Conservation (phyloP, 1,140 invertebrate species). For the Hycleus cichorii region DNA sequence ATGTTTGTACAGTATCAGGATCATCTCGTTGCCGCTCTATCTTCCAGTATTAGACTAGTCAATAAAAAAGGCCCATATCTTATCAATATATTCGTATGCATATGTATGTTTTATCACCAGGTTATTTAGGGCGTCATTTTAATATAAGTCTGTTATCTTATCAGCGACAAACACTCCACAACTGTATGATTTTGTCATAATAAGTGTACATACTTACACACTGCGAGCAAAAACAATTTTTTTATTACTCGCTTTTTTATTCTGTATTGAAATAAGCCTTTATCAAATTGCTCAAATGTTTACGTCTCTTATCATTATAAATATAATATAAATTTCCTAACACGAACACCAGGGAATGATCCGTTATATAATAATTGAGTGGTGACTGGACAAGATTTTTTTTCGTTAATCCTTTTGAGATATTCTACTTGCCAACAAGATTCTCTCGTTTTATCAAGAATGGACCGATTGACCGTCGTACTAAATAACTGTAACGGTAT, state of each 20-base stretch:
- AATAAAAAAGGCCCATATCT: constrained; percentile 9
- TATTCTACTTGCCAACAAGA: too few species aligned
- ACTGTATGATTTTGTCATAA: constrained; percentile 10
- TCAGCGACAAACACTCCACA: constrained; percentile 9
- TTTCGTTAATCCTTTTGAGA: too few species aligned
- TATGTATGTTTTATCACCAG: constrained; percentile 8
- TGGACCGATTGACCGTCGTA: constrained; percentile 10
- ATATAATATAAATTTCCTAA: constrained; percentile 12
- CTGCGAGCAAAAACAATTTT: constrained; percentile 4
- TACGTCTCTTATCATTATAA: constrained; percentile 5
- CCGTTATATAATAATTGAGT: too few species aligned
- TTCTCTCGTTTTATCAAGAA: constrained; percentile 1
- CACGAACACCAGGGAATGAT: not conserved
- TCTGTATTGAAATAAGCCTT: constrained; percentile 10
- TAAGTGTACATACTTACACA: not conserved
- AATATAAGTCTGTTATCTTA: constrained; percentile 12
- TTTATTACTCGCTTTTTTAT: constrained; percentile 8
- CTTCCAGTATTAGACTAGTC: constrained; percentile 4
- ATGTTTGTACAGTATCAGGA: not conserved
- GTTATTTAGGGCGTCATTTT: constrained; percentile 13
- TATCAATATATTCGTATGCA: constrained; percentile 8
- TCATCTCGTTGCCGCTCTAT: not conserved
- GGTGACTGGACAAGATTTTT: too few species aligned
- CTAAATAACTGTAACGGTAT: constrained; percentile 13
- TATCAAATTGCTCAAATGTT: constrained; percentile 8